phyloP scores from a whole-genome alignment of 2,797 vertebrate genomes.

The Sylvilagus floridanus region DNA sequence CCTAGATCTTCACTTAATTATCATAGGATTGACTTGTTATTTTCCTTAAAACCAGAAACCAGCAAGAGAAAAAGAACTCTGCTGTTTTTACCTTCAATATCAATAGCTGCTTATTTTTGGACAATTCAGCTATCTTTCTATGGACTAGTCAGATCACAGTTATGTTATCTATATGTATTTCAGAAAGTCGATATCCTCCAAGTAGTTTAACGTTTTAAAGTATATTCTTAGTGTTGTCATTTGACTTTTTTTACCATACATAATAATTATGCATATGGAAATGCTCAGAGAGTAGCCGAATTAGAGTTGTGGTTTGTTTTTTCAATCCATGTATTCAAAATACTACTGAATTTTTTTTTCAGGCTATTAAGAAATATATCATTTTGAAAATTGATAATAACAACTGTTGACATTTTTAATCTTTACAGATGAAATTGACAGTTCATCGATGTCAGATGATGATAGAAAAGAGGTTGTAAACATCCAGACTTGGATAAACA shows the following conservation, averaged over 20 bases:
- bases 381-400: constrained; percentile 30
- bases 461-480: constrained; percentile 98
- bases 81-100: background rate
- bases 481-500: constrained; percentile 99
- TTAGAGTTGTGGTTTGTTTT: background rate
- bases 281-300: background rate
- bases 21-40: constrained; percentile 17
- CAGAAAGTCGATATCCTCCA: constrained; percentile 21
- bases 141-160: background rate
- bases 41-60: constrained; percentile 28
- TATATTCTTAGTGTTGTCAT: constrained; percentile 38
- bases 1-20: constrained; percentile 31
- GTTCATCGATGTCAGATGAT: constrained; percentile 98
- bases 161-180: background rate
- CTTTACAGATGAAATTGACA: constrained; percentile 97
- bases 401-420: constrained; percentile 52
- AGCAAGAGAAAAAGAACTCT: constrained; percentile 26
- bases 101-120: constrained; percentile 1
- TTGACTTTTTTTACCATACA: background rate
- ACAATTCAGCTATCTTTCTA: background rate
- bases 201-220: background rate
- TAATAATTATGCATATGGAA: constrained; percentile 40
- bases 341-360: background rate
- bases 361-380: constrained; percentile 40
- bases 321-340: background rate